Conservation (phyloP, 2,888 invertebrate genomes). For the Polydrusus cervinus region DNA sequence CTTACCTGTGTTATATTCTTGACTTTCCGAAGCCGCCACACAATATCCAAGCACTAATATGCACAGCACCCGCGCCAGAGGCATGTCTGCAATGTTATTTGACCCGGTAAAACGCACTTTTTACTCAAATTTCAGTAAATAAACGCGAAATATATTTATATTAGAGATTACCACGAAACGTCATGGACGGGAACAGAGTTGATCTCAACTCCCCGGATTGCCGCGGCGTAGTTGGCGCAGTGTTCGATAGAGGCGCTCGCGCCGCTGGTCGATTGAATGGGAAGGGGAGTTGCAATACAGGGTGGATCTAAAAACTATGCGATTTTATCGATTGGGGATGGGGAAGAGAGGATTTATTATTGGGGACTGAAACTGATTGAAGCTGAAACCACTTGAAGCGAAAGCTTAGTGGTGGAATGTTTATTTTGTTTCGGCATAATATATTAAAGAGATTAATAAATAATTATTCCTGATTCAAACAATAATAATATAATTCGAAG, state of each 20-base stretch:
- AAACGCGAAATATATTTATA: constrained; percentile 57
- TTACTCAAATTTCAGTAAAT: constrained; percentile 56
- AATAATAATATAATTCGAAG: background rate
- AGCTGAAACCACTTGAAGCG: constrained; percentile 6
- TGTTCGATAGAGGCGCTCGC: constrained; percentile 55
- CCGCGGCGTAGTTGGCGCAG: constrained; percentile 56
- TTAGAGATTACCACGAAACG: constrained; percentile 57
- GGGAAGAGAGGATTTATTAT: background rate
- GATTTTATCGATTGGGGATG: constrained; percentile 9
- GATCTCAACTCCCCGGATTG: constrained; percentile 58
- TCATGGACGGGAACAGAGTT: constrained; percentile 59
- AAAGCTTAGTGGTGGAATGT: constrained; percentile 7
- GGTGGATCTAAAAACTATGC: constrained; percentile 31
- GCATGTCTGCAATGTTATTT: constrained; percentile 59
- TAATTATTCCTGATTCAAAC: background rate
- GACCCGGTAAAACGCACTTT: constrained; percentile 54
- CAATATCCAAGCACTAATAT: constrained; percentile 59
- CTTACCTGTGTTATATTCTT: constrained; percentile 60
- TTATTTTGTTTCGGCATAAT: constrained; percentile 4
- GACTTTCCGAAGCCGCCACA: constrained; percentile 54
- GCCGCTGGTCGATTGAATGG: constrained; percentile 56
- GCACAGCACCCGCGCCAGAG: constrained; percentile 58
- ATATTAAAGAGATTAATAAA: background rate
- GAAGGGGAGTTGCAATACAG: constrained; percentile 42
- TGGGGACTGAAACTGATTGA: background rate